Evolutionary conservation across 2,888 invertebrate genomes (phyloP).

Genomic region (Adelognathus sp.): DNA sequence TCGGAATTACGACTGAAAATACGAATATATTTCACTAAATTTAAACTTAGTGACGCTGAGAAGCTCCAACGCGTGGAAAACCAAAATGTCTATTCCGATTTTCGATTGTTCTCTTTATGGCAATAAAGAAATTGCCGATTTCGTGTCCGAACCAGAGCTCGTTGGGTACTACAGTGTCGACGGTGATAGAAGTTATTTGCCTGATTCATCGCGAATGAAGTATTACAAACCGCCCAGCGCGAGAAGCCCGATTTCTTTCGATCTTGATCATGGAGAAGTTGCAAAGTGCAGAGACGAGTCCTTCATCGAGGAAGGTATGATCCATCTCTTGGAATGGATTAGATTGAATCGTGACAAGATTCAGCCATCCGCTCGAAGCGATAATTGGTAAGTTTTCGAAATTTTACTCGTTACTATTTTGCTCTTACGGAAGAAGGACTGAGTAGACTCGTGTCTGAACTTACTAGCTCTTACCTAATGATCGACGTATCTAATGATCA

Average conservation of each 20-base stretch:
- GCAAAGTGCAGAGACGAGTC: conserved; percentile 72
- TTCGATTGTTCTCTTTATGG: neutral
- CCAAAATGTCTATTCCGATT: neutral
- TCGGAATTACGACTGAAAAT: no score
- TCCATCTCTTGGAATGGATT: conserved; percentile 83
- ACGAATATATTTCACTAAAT: no score
- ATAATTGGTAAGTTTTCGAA: neutral
- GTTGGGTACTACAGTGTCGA: conserved; percentile 84
- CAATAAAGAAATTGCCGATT: neutral
- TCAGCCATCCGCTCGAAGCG: neutral
- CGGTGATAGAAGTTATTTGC: conserved; percentile 71
- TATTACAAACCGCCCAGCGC: conserved; percentile 78
- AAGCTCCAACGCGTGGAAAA: neutral
- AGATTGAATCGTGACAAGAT: conserved; percentile 73
- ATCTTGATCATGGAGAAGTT: conserved; percentile 81
- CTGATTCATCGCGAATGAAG: conserved; percentile 80
- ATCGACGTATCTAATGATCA: no score
- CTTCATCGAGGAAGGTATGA: conserved; percentile 81
- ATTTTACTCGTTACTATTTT: neutral
- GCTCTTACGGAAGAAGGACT: neutral
- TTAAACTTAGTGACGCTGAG: no score
- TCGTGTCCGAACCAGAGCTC: conserved; percentile 80
- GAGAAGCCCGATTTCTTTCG: conserved; percentile 76
- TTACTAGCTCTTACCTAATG: no score
- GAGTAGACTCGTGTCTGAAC: no score